phyloP scores from a whole-genome alignment of 2,797 vertebrate species.

The Austrolebias charrua region DNA sequence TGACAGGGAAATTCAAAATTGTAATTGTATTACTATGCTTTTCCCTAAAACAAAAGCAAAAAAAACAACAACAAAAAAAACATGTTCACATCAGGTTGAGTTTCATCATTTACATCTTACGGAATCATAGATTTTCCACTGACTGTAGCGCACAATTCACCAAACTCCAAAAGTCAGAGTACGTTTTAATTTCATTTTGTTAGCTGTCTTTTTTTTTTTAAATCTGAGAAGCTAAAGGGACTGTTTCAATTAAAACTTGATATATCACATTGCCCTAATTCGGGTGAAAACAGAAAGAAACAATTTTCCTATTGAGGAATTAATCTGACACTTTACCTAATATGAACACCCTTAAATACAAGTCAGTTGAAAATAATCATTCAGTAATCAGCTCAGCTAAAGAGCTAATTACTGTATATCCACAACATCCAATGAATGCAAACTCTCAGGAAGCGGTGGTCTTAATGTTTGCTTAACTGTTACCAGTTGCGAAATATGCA shows the following conservation, averaged over 20 bases:
- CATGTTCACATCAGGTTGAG: not conserved
- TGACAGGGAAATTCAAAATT: not conserved
- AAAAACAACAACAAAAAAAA: no score
- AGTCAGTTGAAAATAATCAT: not conserved
- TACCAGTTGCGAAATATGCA: no score
- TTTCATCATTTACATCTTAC: not conserved
- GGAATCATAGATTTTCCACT: not conserved
- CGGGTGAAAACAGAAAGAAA: not conserved
- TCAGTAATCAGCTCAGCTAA: not conserved
- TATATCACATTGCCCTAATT: no score
- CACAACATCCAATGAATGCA: no score
- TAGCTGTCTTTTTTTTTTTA: fast-evolving
- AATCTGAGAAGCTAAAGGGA: not conserved
- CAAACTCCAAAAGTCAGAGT: not conserved
- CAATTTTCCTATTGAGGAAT: no score
- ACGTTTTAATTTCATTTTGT: no score
- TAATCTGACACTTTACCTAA: not conserved
- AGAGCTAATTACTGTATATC: no score
- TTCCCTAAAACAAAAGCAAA: not conserved
- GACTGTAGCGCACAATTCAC: not conserved
- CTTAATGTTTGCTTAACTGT: no score
- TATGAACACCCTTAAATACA: not conserved
- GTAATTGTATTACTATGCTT: not conserved
- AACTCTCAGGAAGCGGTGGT: no score
- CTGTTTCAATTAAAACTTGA: not conserved